Conservation (phyloP, 2,797 vertebrate genomes). For the Myripristis jacobus region DNA sequence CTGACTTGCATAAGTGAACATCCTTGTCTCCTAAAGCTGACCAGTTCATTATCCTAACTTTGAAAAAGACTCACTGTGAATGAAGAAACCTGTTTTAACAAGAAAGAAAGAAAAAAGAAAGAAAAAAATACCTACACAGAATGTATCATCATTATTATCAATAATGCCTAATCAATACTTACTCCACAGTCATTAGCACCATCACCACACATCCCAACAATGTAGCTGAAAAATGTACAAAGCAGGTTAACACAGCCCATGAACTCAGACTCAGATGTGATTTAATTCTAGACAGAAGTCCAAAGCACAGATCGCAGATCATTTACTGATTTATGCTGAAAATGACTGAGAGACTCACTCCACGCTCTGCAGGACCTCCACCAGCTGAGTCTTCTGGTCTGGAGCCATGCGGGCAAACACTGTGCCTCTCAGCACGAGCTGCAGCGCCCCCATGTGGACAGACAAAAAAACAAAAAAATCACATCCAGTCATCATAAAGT, state of each 20-base stretch:
- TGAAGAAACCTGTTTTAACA: background rate
- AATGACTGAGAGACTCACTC: conserved; percentile 86
- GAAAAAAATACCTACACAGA: background rate
- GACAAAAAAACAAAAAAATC: conserved; percentile 35
- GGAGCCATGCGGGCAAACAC: conserved; percentile 98
- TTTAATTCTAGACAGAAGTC: background rate
- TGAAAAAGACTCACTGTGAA: background rate
- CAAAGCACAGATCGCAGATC: background rate
- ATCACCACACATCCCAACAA: conserved; percentile 98
- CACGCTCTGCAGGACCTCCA: conserved; percentile 94
- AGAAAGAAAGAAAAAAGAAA: conserved; percentile 7
- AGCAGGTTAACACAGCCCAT: background rate
- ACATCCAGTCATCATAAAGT: background rate
- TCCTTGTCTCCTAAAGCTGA: too few species aligned
- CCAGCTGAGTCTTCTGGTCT: conserved; percentile 97
- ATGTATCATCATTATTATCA: background rate
- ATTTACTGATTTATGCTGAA: background rate
- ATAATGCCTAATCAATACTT: conserved; percentile 73
- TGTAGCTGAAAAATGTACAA: conserved; percentile 86
- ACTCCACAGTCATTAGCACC: conserved; percentile 99
- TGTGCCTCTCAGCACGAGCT: conserved; percentile 91
- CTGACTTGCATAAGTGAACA: background rate
- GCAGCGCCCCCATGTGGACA: conserved; percentile 70
- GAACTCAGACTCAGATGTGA: background rate
- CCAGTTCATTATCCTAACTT: background rate